phyloP scores from a whole-genome alignment of 1,140 invertebrate genomes.

The Ceratosolen solmsi region DNA sequence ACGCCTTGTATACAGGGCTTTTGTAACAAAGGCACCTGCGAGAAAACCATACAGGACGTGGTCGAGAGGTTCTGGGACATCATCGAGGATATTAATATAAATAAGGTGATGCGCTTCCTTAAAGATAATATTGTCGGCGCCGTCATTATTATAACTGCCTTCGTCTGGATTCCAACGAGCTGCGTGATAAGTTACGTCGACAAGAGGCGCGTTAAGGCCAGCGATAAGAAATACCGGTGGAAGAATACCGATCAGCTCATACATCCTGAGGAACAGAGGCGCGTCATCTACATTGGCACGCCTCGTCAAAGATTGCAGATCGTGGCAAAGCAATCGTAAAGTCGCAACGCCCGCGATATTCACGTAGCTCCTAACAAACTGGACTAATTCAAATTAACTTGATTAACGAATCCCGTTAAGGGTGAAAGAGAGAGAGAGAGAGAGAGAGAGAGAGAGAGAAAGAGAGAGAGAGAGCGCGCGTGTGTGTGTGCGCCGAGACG shows the following conservation, averaged over 20 bases:
- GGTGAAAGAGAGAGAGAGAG: too few relatives aligned
- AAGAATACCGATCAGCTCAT: slow-evolving; percentile 71
- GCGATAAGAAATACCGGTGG: slow-evolving; percentile 71
- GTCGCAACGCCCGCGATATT: too few relatives aligned
- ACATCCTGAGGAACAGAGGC: slow-evolving; percentile 69
- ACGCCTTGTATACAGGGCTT: slow-evolving; percentile 97
- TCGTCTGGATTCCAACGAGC: slow-evolving; percentile 94
- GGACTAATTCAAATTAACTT: too few relatives aligned
- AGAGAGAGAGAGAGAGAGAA: too few relatives aligned
- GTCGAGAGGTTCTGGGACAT: slow-evolving; percentile 97
- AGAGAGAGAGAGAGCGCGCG: too few relatives aligned
- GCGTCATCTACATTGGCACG: slow-evolving; percentile 65
- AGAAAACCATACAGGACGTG: slow-evolving; percentile 95
- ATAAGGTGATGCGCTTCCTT: slow-evolving; percentile 89
- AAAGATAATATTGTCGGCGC: slow-evolving; percentile 93
- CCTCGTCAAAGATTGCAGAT: slow-evolving; percentile 41
- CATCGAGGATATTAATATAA: slow-evolving; percentile 96
- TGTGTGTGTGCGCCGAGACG: too few relatives aligned
- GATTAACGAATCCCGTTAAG: too few relatives aligned
- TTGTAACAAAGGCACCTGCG: slow-evolving; percentile 94
- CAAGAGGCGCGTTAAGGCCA: slow-evolving; percentile 76
- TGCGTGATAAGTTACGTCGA: slow-evolving; percentile 88
- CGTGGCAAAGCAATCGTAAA: slow-evolving; percentile 33
- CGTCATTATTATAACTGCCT: slow-evolving; percentile 88
- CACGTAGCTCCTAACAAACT: too few relatives aligned